Base-by-base conservation (phyloP, 2,888 invertebrate species). In the Ophion ventricosus region DNA sequence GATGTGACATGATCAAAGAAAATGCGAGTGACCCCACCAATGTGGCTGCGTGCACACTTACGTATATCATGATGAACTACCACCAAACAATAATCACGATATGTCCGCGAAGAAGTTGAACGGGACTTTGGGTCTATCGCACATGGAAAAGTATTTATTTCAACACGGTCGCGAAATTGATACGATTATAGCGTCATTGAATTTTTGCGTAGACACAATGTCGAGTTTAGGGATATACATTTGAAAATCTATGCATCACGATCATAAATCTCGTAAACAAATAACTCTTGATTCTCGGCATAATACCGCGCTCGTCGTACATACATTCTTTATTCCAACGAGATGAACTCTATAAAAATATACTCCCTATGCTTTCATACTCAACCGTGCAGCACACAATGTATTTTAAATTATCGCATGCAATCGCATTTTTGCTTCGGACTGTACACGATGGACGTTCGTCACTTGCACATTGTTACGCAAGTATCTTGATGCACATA, bases 21-120 rank as follows among this genome's bases (percentile, higher is more conserved):
- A 56, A 54, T 26, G 26, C 49, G n/a, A 73, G 43, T 26, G 61
- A 57, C 61, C 61, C 25, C 49, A 49, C 61, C 43, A 61, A 35
- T 26, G 26, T 49, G 40, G 40, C 59, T 59, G 59, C 43, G 49
- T 43, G 40, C 26, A 20, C 49, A 73, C 61, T 49, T 26, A 43
- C 49, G 73, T 49, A 17, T 17, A 43, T 25, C 66, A 72, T 67
- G 64, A 72, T 61, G 40, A 72, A 72, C 72, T 64, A 77, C 72
- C 64, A n/a, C 59, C 14, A 14, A 61, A 73, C 73, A 74, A 67
- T 63, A 61, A 78, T 67, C 67, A 26, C 73, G 40, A 78, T n/a
- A n/a, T 64, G 78, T 82, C 26, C 82, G 67, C 63, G 49, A 73
- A 78, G 73, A 82, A 73, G 49, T 82, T 82, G 69, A 78, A 82